Conservation (phyloP, 1,140 invertebrate genomes). For the Drosophila trapezifrons region DNA sequence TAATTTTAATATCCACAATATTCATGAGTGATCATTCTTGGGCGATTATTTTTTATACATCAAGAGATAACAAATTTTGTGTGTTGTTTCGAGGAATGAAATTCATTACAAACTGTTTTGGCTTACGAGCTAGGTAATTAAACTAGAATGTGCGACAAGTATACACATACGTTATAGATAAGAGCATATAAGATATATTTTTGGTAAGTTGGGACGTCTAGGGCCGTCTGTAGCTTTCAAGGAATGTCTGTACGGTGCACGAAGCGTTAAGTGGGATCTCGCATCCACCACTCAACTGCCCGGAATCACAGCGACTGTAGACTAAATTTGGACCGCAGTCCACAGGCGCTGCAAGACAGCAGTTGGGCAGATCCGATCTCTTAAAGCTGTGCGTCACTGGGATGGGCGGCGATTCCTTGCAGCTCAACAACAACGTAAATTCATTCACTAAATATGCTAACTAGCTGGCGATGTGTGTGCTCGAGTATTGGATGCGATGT, state of each 20-base stretch:
- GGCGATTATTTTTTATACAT: constrained; percentile 65
- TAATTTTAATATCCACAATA: constrained; percentile 72
- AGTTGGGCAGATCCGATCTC: constrained; percentile 43
- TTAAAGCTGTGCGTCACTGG: constrained; percentile 42
- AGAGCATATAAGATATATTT: constrained; percentile 62
- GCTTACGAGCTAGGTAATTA: constrained; percentile 62
- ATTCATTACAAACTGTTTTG: constrained; percentile 49
- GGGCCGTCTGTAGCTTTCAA: constrained; percentile 43
- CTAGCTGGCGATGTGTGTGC: constrained; percentile 36
- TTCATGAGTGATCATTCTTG: constrained; percentile 61
- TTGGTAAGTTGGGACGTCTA: constrained; percentile 73
- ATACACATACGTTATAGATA: constrained; percentile 58
- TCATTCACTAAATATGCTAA: constrained; percentile 70
- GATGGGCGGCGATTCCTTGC: constrained; percentile 45
- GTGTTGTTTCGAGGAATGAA: constrained; percentile 58
- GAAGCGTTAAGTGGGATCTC: constrained; percentile 20
- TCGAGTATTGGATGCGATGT: constrained; percentile 66
- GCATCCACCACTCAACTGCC: constrained; percentile 41
- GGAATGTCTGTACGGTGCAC: constrained; percentile 47
- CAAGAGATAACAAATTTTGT: constrained; percentile 56
- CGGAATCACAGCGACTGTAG: constrained; percentile 58
- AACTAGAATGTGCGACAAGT: constrained; percentile 60
- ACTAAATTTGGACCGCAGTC: constrained; percentile 60
- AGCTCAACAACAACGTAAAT: constrained; percentile 60
- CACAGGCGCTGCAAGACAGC: constrained; percentile 68